phyloP scores from a whole-genome alignment of 1,140 invertebrate species.

The Nephila pilipes region DNA sequence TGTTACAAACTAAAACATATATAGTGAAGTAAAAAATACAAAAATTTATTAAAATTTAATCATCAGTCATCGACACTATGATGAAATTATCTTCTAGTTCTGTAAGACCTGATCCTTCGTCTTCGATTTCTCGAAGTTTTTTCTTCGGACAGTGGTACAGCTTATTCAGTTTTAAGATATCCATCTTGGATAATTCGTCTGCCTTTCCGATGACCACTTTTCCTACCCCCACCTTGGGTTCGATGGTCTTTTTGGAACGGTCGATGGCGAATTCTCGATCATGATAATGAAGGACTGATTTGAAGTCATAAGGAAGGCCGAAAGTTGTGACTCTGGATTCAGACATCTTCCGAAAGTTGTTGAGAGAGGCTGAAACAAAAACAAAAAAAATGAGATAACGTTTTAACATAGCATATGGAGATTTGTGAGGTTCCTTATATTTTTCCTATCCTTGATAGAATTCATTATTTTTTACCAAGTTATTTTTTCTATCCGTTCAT shows the following conservation, averaged over 20 bases:
- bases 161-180: conserved; percentile 70
- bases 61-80: conserved; percentile 24
- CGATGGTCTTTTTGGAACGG: conserved; percentile 64
- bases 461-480: too few species aligned
- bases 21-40: too few species aligned
- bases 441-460: too few species aligned
- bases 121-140: background rate
- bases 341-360: conserved; percentile 70
- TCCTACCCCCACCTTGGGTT: background rate
- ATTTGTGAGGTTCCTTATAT: too few species aligned
- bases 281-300: conserved; percentile 91
- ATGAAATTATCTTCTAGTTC: conserved; percentile 69
- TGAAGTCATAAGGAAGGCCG: conserved; percentile 89
- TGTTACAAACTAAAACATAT: too few species aligned
- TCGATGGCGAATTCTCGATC: conserved; percentile 88
- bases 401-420: too few species aligned
- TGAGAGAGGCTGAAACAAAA: conserved; percentile 53
- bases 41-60: too few species aligned
- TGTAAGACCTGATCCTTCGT: conserved; percentile 53
- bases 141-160: conserved; percentile 64
- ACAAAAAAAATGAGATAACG: background rate
- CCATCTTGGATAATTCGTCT: conserved; percentile 53
- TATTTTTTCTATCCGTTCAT: too few species aligned
- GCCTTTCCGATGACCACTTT: conserved; percentile 34
- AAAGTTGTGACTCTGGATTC: conserved; percentile 60